Base-by-base conservation (phyloP, 2,797 vertebrate species). In the Psittacula derbiana region DNA sequence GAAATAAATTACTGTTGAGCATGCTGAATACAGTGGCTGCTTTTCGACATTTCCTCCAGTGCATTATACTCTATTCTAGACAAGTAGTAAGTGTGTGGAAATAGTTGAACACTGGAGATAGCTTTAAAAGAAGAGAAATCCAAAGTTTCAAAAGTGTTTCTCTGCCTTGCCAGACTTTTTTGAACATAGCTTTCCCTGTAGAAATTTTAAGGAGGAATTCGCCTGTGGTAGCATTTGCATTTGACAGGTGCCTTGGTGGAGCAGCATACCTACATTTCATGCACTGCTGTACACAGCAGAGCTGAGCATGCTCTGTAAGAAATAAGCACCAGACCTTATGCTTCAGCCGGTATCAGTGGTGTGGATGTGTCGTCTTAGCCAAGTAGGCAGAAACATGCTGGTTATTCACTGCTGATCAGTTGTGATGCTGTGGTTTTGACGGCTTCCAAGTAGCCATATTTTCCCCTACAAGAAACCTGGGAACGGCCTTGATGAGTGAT, bases 21-120 rank as follows among this genome's bases (percentile, higher is more conserved):
- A 50, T 38, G 50, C 52, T 90, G 71, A 89, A 60, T 47, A 70
- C 33, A 87, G 44, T 53, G 72, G 83, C 75, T 96, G 74, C 31
- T 94, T 94, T 95, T 95, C 90, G 86, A 93, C 75, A 86, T 92
- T 86, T 95, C 71, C 81, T 88, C 80, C 1, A 1, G 57, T 70
- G 60, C 38, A 5, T 96, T 95, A 93, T 80, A 84, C 69, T 91
- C 94, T 87, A 61, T 49, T 87, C 69, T 75, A 86, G 86, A 89
- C 66, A 95, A 93, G 46, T 81, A 92, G 47, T 64, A 24, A 69
- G 13, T 8, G 30, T 53, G n/a, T 62, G 52, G 80, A 85, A 93
- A 70, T 20, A 80, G 31, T 1, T 92, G 80, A 67, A 74, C 76
- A 72, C 49, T 4, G 16, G 57, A 88, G 41, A 64, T 6, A 57